These are phyloP conservation scores for Cromileptes altivelis DNA, from an alignment of 2,113 vertebrate genomes.

Conservation along the genomic window DNA sequence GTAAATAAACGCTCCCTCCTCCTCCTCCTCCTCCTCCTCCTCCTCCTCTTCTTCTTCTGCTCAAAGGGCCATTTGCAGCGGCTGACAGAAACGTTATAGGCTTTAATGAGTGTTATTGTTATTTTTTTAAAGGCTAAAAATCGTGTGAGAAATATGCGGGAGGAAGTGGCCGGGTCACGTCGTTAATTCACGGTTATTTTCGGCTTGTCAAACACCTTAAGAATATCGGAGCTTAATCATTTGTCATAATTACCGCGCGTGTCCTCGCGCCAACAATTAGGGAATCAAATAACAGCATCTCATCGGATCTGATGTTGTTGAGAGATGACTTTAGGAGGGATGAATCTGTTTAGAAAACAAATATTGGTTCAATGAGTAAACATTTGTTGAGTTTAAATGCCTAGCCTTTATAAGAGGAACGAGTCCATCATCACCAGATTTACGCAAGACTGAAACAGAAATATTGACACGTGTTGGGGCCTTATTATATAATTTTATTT, in stretches of 20 bases:
- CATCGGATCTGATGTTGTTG: not conserved
- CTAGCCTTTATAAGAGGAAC: not conserved
- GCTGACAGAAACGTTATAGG: constrained; percentile 47
- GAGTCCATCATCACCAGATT: not conserved
- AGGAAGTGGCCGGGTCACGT: constrained; percentile 62
- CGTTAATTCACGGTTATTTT: constrained; percentile 75
- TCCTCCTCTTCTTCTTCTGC: constrained; percentile 21
- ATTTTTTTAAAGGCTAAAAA: constrained; percentile 49
- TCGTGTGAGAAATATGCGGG: constrained; percentile 40
- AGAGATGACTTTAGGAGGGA: not conserved
- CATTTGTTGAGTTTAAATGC: not conserved
- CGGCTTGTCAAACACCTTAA: constrained; percentile 76
- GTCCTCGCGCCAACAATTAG: constrained; percentile 58
- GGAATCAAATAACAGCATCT: constrained; percentile 51
- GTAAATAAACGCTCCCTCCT: constrained; percentile 49
- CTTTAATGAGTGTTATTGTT: constrained; percentile 75
- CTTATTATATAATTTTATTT: not conserved
- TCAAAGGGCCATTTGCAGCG: constrained; percentile 26
- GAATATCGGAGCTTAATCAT: constrained; percentile 56
- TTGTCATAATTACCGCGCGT: constrained; percentile 77
- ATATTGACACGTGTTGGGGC: not conserved
- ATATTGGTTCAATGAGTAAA: not conserved
- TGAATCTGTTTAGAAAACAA: not conserved
- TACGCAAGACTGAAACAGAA: not conserved
- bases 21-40: constrained; percentile 5